Base-by-base conservation (phyloP, 2,113 vertebrate genomes). In the Piprites chloris region DNA sequence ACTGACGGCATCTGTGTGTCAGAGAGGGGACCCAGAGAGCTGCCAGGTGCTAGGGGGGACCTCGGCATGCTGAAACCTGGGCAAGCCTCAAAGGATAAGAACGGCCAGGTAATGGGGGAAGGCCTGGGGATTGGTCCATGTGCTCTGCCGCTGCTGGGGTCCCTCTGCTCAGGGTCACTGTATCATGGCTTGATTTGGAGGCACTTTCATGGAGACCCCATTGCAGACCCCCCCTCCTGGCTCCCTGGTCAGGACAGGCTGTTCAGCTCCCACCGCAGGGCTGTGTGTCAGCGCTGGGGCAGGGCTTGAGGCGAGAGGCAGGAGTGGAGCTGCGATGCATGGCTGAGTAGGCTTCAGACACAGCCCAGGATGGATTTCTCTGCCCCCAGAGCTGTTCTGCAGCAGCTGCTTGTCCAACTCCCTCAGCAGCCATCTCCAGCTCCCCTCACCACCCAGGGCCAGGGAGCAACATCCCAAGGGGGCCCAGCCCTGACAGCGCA, bases 1-100 rank as follows among this genome's bases (percentile, higher is more conserved):
- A 47, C 94, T 14, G 84, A 96, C 1, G 80, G 95, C 24, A 93
- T 97, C 22, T 93, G 97, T 1, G 83, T 97, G 77, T 96, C 97
- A 0, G 98, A 98, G 87, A 98, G 98, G 53, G 97, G 97, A 26
- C 91, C 98, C n/a, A 95, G 94, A 17, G 98, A 98, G 49, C 97
- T 98, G 56, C 97, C 98, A 13, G 86, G 97, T 76, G 98, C 98
- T 84, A 96, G 98, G 55, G 97, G 97, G 3, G 98, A 99, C 32
- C 97, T 98, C 9, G 50, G 98, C 35, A 37, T 98, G 50, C 97
- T 98, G 63, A 98, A 98, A 88, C 90, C 98, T 18, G 97, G 97
- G 86, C 98, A 98, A 71, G 28, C 73, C 41, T 78, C 74, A 2
- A 97, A 86, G 73, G 96, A 97, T 11, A 91, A 84, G 83, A 98